These are phyloP conservation scores for Neoniphon sammara DNA, from an alignment of 2,797 vertebrate species.

Conservation along the genomic window DNA sequence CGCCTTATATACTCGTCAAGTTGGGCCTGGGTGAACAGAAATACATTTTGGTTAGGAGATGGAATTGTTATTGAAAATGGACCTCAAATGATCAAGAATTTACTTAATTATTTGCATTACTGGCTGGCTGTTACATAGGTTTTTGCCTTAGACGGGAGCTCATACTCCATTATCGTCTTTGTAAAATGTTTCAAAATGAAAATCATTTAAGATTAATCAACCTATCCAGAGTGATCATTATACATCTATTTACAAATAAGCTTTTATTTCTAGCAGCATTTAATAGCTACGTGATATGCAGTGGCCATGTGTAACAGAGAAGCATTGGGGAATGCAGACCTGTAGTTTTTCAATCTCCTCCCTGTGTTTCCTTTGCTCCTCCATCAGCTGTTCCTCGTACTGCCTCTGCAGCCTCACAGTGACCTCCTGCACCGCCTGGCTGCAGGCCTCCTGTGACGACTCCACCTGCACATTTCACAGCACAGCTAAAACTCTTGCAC, in stretches of 20 bases:
- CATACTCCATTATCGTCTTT: neutral
- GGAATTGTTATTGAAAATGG: neutral
- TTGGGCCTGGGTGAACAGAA: conserved; percentile 84
- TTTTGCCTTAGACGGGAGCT: neutral
- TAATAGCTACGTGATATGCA: conserved; percentile 13
- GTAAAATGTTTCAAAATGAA: conserved; percentile 5
- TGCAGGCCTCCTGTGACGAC: conserved; percentile 86
- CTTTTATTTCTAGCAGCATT: conserved; percentile 8
- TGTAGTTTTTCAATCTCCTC: conserved; percentile 91
- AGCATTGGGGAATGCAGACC: conserved; percentile 76
- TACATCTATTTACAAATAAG: neutral
- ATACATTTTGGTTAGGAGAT: neutral
- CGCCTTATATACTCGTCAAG: conserved; percentile 90
- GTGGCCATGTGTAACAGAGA: conserved; percentile 9
- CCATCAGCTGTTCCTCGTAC: conserved; percentile 87
- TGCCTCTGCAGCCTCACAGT: conserved; percentile 88
- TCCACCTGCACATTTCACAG: conserved; percentile 85
- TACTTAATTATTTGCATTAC: neutral
- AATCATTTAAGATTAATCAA: neutral
- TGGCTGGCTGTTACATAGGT: neutral
- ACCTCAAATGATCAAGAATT: neutral
- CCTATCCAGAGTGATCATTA: neutral
- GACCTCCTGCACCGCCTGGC: conserved; percentile 89
- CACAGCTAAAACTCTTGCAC: conserved; percentile 32
- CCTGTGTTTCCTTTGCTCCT: conserved; percentile 87